Evolutionary conservation across 2,888 invertebrate species (phyloP).

Genomic region (Amphipoea lucens): DNA sequence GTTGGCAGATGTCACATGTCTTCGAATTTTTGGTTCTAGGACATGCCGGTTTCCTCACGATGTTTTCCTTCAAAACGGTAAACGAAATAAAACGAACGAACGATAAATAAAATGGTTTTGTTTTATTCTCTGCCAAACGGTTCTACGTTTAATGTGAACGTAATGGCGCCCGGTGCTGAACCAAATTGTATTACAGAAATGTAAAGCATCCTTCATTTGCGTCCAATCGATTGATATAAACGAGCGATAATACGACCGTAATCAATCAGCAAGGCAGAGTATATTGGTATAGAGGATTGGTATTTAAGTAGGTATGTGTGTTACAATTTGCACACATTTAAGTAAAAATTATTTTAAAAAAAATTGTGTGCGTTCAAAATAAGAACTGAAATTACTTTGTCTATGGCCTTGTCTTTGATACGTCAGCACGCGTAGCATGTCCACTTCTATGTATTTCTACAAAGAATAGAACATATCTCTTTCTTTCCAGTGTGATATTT

Average conservation of each 20-base stretch:
- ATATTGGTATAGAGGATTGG: constrained; percentile 9
- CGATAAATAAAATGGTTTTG: background rate
- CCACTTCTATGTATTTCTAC: no score
- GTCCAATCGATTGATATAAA: constrained; percentile 23
- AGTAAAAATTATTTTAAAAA: fast-evolving
- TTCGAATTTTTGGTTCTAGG: no score
- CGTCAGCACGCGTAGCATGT: background rate
- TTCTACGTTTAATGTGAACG: background rate
- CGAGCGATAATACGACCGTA: background rate
- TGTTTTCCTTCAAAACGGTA: no score
- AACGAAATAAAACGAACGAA: no score
- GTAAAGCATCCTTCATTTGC: constrained; percentile 23
- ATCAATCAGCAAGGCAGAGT: constrained; percentile 23
- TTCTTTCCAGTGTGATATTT: background rate
- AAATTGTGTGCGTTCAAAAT: background rate
- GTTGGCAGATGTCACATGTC: no score
- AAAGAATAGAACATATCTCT: no score
- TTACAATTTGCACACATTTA: background rate
- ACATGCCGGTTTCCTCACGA: no score
- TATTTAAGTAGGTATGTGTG: background rate
- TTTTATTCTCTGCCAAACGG: background rate
- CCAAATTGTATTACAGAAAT: constrained; percentile 41
- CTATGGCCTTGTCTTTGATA: background rate
- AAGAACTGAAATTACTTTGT: no score
- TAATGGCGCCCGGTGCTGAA: constrained; percentile 31